phyloP scores from a whole-genome alignment of 2,797 vertebrate species.

The Momotus momota region DNA sequence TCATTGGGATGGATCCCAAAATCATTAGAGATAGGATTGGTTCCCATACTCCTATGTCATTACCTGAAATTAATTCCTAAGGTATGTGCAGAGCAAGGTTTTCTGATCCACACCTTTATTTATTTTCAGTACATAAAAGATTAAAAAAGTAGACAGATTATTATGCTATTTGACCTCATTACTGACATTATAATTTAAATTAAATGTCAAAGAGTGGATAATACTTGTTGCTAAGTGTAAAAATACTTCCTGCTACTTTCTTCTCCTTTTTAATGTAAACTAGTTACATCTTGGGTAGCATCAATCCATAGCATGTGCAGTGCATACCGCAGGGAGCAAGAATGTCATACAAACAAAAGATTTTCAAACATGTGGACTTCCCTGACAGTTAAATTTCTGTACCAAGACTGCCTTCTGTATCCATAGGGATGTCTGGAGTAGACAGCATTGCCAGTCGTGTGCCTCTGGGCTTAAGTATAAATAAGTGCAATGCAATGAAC shows the following conservation, averaged over 20 bases:
- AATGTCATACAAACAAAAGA: neutral
- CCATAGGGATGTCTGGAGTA: slow-evolving; percentile 41
- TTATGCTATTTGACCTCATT: neutral
- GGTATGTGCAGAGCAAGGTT: neutral
- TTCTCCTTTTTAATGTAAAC: neutral
- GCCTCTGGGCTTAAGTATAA: slow-evolving; percentile 7
- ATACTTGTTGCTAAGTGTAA: slow-evolving; percentile 60
- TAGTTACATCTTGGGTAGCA: neutral
- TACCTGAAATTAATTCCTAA: neutral
- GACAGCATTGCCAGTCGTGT: neutral
- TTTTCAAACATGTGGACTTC: neutral
- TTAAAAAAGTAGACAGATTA: neutral
- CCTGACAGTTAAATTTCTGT: neutral
- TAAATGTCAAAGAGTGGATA: neutral
- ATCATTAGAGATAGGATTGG: neutral
- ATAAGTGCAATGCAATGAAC: neutral
- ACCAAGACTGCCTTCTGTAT: neutral
- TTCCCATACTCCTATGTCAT: neutral
- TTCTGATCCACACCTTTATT: neutral
- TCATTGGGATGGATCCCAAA: neutral
- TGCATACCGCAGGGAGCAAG: neutral
- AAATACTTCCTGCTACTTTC: neutral
- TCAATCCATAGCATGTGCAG: neutral
- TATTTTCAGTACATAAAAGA: neutral
- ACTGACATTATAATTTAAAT: neutral